Conservation (phyloP, 2,797 vertebrate genomes). For the Brotula barbata region DNA sequence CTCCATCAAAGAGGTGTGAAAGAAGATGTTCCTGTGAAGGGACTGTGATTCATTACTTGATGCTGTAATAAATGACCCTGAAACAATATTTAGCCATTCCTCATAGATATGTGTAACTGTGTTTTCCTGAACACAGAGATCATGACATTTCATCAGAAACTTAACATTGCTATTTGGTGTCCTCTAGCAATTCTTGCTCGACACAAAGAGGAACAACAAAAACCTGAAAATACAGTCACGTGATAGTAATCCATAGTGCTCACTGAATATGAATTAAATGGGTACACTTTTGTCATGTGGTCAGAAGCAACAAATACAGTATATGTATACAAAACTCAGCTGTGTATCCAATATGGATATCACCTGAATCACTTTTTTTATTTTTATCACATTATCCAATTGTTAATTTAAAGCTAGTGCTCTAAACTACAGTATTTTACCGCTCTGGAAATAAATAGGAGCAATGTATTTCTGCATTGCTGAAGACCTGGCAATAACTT, state of each 20-base stretch:
- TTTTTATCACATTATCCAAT: background rate
- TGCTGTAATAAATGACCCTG: too few relatives aligned
- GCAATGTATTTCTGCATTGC: background rate
- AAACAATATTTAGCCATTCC: too few relatives aligned
- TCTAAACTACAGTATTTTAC: background rate
- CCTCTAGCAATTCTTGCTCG: conserved; percentile 5
- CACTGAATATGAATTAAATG: conserved; percentile 4
- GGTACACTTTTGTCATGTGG: background rate
- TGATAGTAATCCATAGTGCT: conserved; percentile 20
- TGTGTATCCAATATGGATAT: conserved; percentile 33
- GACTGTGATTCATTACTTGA: too few relatives aligned
- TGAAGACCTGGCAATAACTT: conserved; percentile 6
- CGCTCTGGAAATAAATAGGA: background rate
- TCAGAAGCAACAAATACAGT: background rate
- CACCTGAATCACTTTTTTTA: conserved; percentile 3
- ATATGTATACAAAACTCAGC: background rate
- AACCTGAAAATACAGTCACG: background rate
- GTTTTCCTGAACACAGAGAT: too few relatives aligned
- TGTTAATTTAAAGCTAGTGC: conserved; percentile 21
- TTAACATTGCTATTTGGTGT: background rate
- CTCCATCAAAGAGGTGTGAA: too few relatives aligned
- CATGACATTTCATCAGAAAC: too few relatives aligned
- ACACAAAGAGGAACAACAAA: conserved; percentile 5
- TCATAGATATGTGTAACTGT: too few relatives aligned
- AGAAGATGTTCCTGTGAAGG: too few relatives aligned